A percentile compares a stretch with the other conserved stretches of the same genome.
phyloP scores from a whole-genome alignment of 2,797 vertebrate species.

The Hipposideros larvatus region DNA sequence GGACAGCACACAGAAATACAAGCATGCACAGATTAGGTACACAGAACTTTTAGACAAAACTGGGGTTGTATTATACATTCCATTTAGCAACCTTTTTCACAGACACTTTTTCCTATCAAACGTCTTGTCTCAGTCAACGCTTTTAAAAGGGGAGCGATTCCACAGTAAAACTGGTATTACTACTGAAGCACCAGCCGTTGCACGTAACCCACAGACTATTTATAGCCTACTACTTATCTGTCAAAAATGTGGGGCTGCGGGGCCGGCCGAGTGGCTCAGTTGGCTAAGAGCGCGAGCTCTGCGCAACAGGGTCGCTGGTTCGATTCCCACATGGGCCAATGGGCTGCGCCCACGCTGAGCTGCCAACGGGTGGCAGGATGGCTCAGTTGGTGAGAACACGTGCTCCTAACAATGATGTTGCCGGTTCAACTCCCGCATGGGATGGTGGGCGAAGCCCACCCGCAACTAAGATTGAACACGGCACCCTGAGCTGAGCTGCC shows the following conservation, averaged over 20 bases:
- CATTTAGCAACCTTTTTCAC: not conserved
- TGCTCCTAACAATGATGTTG: too few species aligned
- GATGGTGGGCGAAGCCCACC: too few species aligned
- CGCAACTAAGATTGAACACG: too few species aligned
- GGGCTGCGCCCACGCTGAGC: too few species aligned
- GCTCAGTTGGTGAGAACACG: too few species aligned
- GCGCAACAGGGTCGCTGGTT: too few species aligned
- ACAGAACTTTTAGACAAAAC: conserved; percentile 26
- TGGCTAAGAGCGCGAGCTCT: too few species aligned
- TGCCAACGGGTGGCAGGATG: too few species aligned
- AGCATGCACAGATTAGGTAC: not conserved
- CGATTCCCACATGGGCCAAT: too few species aligned
- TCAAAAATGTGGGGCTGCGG: not conserved
- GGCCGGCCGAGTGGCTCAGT: too few species aligned
- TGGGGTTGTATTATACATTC: not conserved
- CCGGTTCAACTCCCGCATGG: too few species aligned
- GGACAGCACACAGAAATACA: not conserved
- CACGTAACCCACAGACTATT: conserved; percentile 26
- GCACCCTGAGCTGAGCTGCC: too few species aligned
- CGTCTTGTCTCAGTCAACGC: not conserved
- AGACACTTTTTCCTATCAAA: conserved; percentile 47
- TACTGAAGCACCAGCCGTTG: not conserved
- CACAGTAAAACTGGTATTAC: not conserved
- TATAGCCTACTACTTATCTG: conserved; percentile 30
- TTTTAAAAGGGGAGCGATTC: conserved; percentile 8